phyloP scores from a whole-genome alignment of 2,113 vertebrate species.

The Psettodes erumei region DNA sequence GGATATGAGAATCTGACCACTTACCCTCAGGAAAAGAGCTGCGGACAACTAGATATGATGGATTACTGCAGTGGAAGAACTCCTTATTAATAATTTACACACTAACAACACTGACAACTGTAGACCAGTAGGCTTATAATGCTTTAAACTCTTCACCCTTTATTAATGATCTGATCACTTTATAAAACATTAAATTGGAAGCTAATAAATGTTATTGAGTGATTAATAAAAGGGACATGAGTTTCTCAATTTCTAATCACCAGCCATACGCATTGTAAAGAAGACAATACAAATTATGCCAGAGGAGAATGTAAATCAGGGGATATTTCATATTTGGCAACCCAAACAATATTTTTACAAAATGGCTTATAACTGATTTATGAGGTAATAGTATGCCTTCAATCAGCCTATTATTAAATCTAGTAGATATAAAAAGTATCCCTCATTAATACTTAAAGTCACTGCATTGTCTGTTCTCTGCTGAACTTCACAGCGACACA shows the following conservation, averaged over 20 bases:
- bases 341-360: not conserved
- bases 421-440: not conserved
- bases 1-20: no score
- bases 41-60: not conserved
- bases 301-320: not conserved
- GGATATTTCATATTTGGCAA: slow-evolving; percentile 10
- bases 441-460: not conserved
- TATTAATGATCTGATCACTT: not conserved
- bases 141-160: not conserved
- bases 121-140: not conserved
- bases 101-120: not conserved
- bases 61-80: not conserved
- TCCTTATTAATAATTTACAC: not conserved
- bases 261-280: not conserved
- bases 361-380: not conserved
- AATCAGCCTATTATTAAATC: not conserved
- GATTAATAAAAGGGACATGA: not conserved
- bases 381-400: not conserved
- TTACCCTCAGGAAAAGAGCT: not conserved
- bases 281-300: not conserved
- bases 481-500: not conserved
- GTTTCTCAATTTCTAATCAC: not conserved
- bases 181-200: not conserved
- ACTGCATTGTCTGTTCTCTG: not conserved
- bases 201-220: not conserved